Base-by-base conservation (phyloP, 2,888 invertebrate genomes). In the Plebejus argus region DNA sequence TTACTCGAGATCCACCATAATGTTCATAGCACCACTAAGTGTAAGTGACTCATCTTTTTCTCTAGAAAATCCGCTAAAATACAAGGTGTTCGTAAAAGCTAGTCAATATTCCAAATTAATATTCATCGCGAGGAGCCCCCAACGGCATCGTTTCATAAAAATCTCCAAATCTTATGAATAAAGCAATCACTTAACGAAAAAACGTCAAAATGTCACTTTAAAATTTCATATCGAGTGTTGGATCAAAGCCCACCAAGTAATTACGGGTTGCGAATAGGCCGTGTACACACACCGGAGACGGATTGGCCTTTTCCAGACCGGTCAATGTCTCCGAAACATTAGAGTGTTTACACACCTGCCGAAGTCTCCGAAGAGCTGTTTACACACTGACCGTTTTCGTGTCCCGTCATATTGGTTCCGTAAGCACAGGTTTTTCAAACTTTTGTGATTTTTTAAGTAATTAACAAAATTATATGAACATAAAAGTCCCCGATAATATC, bases 181-280 rank as follows among this genome's bases (percentile, higher is more conserved):
- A 79, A 79, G 78, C 78, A 79, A 79, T 79, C 78, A 79, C 79
- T 79, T 78, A 79, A 79, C 72, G 76, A 76, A 79, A 77, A 77
- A 77, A 77, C 20, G 77, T 58, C 72, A 80, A 80, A 79, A 77
- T 76, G 78, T 78, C 78, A 78, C 76, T 78, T 76, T 78, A 76
- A 78, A 78, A 79, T 78, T 79, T 78, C 79, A 79, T 80, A 79
- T 80, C 78, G 78, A 79, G 79, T 77, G 75, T 79, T 58, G 23
- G 78, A 78, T 80, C 80, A 79, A 79, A 79, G 79, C 70, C 58
- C 18, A 74, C 76, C 71, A 79, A 80, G 80, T 80, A 79, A 80
- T 80, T 78, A 79, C 72, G 56, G 76, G 58, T 70, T 28, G 53
- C 20, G 58, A 58, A 35, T 77, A 71, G 20, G 5, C 15, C 23